Conservation (phyloP, 1,140 invertebrate species). For the Leptestheria dahalacensis region DNA sequence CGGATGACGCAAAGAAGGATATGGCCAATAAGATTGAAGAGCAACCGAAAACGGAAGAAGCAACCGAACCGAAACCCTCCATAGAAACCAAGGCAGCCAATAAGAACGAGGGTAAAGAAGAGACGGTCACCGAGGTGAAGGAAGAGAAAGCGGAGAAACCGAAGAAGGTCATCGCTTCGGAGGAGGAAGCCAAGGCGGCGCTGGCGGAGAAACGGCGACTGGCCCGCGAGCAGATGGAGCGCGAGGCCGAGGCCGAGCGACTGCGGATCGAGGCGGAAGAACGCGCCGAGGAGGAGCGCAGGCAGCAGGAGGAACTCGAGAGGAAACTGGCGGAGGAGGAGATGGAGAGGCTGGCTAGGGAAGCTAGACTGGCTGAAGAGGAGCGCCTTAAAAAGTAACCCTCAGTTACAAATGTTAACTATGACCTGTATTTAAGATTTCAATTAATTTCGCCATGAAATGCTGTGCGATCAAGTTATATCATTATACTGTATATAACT, state of each 20-base stretch:
- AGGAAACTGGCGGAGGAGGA: conserved; percentile 60
- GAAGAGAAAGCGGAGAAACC: neutral
- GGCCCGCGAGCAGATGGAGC: conserved; percentile 68
- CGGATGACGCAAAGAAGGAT: conserved; percentile 5
- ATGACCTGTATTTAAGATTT: too few species aligned
- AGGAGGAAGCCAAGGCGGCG: conserved; percentile 77
- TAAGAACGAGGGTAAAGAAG: neutral
- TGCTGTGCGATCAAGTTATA: too few species aligned
- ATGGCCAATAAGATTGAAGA: conserved; percentile 26
- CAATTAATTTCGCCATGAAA: too few species aligned
- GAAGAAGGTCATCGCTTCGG: conserved; percentile 50
- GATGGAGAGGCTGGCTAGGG: conserved; percentile 45
- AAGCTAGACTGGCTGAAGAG: conserved; percentile 54
- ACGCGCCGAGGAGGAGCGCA: conserved; percentile 52
- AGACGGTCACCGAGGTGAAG: neutral
- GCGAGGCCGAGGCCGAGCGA: conserved; percentile 64
- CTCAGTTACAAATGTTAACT: too few species aligned
- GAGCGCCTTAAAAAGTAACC: conserved; percentile 40
- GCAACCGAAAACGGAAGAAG: conserved; percentile 27
- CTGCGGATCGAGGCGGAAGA: conserved; percentile 55
- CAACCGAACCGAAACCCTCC: conserved; percentile 13
- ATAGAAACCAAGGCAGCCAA: neutral
- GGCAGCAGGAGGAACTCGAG: conserved; percentile 63
- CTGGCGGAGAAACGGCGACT: conserved; percentile 65
- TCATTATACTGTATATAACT: too few species aligned